Conservation (phyloP, 2,113 vertebrate genomes). For the Trichomycterus rosablanca region DNA sequence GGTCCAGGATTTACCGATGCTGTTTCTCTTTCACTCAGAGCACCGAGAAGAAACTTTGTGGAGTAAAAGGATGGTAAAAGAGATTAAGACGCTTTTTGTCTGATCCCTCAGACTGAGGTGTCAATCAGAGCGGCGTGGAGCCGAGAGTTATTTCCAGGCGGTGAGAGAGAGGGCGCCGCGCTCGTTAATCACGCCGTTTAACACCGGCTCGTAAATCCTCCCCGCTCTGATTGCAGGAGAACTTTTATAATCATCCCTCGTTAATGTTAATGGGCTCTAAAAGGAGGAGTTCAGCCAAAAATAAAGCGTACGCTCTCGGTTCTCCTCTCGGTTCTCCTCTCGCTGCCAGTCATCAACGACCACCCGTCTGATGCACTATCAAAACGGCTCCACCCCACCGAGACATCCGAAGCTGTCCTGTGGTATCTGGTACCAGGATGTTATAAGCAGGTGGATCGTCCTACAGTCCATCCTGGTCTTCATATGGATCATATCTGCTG, state of each 20-base stretch:
- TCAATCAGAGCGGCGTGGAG: conserved; percentile 12
- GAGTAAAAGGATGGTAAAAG: neutral
- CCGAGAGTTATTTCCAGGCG: conserved; percentile 16
- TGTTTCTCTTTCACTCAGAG: too few relatives aligned
- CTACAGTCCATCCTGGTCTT: too few relatives aligned
- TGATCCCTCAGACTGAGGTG: conserved; percentile 7
- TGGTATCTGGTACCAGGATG: too few relatives aligned
- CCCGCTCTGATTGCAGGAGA: conserved; percentile 59
- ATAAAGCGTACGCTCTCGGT: neutral
- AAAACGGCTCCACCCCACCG: too few relatives aligned
- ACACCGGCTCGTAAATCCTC: conserved; percentile 67
- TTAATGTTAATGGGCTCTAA: conserved; percentile 3
- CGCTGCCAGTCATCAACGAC: too few relatives aligned
- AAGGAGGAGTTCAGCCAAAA: neutral
- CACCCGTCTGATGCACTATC: too few relatives aligned
- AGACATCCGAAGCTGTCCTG: too few relatives aligned
- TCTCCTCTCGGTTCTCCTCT: too few relatives aligned
- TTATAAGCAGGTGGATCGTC: too few relatives aligned
- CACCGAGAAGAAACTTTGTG: conserved; percentile 14
- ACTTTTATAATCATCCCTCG: conserved; percentile 72
- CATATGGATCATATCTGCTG: too few relatives aligned
- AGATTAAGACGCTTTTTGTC: neutral
- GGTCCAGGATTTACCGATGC: too few relatives aligned
- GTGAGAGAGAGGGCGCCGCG: conserved; percentile 1
- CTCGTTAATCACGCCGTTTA: conserved; percentile 26